phyloP scores from a whole-genome alignment of 2,888 invertebrate genomes.

The Latrodectus elegans region DNA sequence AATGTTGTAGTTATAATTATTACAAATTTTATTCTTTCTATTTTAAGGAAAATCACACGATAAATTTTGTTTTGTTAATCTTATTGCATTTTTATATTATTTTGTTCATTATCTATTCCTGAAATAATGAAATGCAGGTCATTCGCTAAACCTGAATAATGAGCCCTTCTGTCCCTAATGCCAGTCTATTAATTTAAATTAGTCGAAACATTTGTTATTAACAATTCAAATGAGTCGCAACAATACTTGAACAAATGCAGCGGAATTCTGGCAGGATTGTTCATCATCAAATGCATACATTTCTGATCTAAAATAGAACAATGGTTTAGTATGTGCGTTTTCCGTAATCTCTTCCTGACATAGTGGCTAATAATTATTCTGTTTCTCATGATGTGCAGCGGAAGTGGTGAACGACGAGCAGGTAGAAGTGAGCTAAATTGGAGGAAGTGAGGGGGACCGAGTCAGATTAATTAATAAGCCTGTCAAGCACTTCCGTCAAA shows the following conservation, averaged over 20 bases:
- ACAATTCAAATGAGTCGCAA: constrained; percentile 10
- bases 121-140: too few relatives aligned
- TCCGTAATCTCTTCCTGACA: not conserved
- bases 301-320: not conserved
- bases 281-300: too few relatives aligned
- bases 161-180: not conserved
- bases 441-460: not conserved
- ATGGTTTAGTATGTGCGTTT: not conserved
- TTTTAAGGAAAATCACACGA: too few relatives aligned
- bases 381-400: not conserved
- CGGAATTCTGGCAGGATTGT: not conserved
- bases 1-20: too few relatives aligned
- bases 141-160: too few relatives aligned
- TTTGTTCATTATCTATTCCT: too few relatives aligned
- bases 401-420: not conserved
- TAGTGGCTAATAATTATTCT: not conserved
- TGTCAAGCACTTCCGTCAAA: not conserved
- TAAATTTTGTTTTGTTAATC: too few relatives aligned
- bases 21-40: too few relatives aligned
- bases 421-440: not conserved
- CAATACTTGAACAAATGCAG: not conserved
- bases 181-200: constrained; percentile 24
- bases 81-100: too few relatives aligned
- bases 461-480: not conserved
- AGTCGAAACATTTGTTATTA: constrained; percentile 8